Evolutionary conservation across 2,113 vertebrate genomes (phyloP).

Genomic region (Cephalopholis sonnerati): DNA sequence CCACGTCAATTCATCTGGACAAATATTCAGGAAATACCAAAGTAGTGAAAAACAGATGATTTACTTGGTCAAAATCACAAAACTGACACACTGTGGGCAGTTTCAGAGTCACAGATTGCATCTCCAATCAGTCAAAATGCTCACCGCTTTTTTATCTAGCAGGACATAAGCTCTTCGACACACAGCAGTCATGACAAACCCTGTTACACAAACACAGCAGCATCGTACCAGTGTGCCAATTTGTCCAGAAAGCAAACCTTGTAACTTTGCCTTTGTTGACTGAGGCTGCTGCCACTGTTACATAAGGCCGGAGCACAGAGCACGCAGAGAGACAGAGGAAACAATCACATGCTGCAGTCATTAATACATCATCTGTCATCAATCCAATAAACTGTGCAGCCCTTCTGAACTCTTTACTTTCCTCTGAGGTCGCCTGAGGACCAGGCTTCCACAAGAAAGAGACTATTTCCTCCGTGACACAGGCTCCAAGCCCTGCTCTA

Average conservation of each 20-base stretch:
- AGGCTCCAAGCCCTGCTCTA: conserved; percentile 18
- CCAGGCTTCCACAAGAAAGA: conserved; percentile 23
- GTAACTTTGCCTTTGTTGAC: conserved; percentile 22
- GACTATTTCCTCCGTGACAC: conserved; percentile 34
- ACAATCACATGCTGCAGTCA: conserved; percentile 59
- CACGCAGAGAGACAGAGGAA: conserved; percentile 11
- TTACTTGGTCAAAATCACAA: background rate
- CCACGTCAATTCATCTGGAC: background rate
- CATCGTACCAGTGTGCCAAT: background rate
- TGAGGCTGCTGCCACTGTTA: conserved; percentile 22
- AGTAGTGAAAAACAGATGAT: background rate
- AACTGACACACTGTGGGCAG: background rate
- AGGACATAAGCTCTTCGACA: conserved; percentile 28
- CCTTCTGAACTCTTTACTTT: conserved; percentile 48
- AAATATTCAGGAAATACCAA: background rate
- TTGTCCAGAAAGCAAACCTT: conserved; percentile 31
- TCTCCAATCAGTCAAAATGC: background rate
- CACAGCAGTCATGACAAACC: conserved; percentile 3
- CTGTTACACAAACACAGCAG: conserved; percentile 6
- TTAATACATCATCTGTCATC: conserved; percentile 71
- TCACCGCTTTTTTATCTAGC: background rate
- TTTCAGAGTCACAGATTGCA: background rate
- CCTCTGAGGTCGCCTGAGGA: conserved; percentile 62
- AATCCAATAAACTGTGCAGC: conserved; percentile 45
- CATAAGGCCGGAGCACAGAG: conserved; percentile 31